Base-by-base conservation (phyloP, 2,888 invertebrate genomes). In the Notodonta dromedarius region DNA sequence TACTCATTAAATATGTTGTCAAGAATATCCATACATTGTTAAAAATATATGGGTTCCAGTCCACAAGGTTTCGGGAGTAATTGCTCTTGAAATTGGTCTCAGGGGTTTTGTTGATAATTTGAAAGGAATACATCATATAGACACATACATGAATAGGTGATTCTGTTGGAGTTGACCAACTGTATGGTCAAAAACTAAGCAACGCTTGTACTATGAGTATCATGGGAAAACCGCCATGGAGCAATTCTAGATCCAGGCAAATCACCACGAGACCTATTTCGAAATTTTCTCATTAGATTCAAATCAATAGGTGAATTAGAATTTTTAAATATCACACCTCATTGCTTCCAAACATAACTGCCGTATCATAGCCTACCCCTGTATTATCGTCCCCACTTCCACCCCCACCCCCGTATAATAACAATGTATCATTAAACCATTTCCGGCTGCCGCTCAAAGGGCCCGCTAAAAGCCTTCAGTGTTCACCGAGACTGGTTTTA, bases 341-440 rank as follows among this genome's bases (percentile, higher is more conserved):
- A 14, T 5, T 11, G 52, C 32, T 5, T 52, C n/a, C 13, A 6
- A 46, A 46, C 13, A 4, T 6, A 46, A n/a, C n/a, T n/a, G 46
- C 7, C 13, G 11, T 46, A 46, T 46, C 46, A 46, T 6, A 46
- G 42, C 46, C 46, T 6, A 46, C 42, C 42, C 42, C 11, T 11
- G 42, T 42, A 46, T 46, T 46, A 46, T n/a, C 46, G 13, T 13
- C n/a, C 46, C n/a, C 46, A 13, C 11, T 44, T 12, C 5, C 32
- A 32, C 62, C 61, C 62, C 57, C 53, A 24, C 48, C 63, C 62
- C 56, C 56, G 66, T 70, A 59, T 63, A 65, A 66, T 70, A 73
- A 74, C 75, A 74, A 74, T 74, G 67, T 66, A 75, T 74, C 75
- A 73, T 74, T 74, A 74, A 69, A 54, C 63, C 66, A 74, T 73